Percentiles rank a stretch among this genome's conserved stretches.
phyloP scores from a whole-genome alignment of 2,888 invertebrate species.

The Steinernema hermaphroditum region DNA sequence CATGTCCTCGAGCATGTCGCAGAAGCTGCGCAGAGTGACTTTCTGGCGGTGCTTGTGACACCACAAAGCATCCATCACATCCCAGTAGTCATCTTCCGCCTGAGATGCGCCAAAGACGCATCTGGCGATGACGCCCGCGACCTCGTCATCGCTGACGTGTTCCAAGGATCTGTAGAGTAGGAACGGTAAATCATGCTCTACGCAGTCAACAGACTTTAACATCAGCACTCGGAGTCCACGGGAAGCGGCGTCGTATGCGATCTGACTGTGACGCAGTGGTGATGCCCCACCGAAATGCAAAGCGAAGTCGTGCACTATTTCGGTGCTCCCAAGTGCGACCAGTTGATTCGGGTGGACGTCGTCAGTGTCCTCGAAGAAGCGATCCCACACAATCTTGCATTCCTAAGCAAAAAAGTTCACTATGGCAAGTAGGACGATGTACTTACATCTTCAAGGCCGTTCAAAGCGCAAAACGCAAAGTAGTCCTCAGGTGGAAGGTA shows the following conservation, averaged over 20 bases:
- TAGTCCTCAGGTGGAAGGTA: constrained; percentile 14
- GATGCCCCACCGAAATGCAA: background rate
- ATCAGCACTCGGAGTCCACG: constrained; percentile 11
- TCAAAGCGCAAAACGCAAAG: constrained; percentile 12
- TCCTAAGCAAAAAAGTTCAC: background rate
- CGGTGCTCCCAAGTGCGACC: background rate
- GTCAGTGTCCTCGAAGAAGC: background rate
- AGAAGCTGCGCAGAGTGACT: constrained; percentile 13
- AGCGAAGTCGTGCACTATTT: constrained; percentile 14
- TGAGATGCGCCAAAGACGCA: constrained; percentile 12
- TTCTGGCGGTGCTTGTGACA: constrained; percentile 17
- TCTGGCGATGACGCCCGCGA: background rate
- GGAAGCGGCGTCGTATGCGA: background rate
- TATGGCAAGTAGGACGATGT: background rate
- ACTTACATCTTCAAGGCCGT: constrained; percentile 19
- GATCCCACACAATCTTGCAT: background rate
- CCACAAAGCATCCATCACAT: constrained; percentile 24
- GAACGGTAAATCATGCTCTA: constrained; percentile 16
- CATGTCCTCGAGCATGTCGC: constrained; percentile 29
- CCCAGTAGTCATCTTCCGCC: constrained; percentile 23
- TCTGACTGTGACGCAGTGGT: constrained; percentile 5
- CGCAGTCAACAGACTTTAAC: background rate
- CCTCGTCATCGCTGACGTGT: background rate
- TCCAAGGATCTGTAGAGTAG: background rate
- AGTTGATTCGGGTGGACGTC: background rate